These are phyloP conservation scores for Okamejei kenojei DNA, from an alignment of 2,797 vertebrate species.

Conservation along the genomic window DNA sequence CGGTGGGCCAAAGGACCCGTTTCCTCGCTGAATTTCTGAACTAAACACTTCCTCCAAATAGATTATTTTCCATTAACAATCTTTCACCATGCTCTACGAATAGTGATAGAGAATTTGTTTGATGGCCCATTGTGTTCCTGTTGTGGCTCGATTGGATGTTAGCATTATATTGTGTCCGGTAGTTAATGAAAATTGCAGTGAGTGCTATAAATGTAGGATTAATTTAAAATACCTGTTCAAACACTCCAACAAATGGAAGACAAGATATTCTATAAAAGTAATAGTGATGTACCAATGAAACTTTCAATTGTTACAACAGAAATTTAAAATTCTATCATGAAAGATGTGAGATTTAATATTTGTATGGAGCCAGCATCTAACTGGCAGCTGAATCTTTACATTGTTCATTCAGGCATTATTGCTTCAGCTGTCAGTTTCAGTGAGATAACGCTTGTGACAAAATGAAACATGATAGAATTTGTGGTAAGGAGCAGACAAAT, in stretches of 20 bases:
- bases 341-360: conserved; percentile 15
- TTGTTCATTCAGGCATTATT: conserved; percentile 16
- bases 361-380: not conserved
- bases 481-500: conserved; percentile 17
- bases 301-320: not conserved
- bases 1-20: too few relatives aligned
- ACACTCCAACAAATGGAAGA: not conserved
- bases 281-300: not conserved
- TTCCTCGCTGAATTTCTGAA: too few relatives aligned
- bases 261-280: not conserved
- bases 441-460: conserved; percentile 22
- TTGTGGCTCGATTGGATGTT: not conserved
- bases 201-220: not conserved
- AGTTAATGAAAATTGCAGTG: not conserved
- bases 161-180: too few relatives aligned
- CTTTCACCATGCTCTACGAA: too few relatives aligned
- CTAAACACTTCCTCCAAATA: too few relatives aligned
- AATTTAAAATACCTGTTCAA: not conserved
- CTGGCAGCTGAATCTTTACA: not conserved
- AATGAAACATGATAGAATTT: conserved; percentile 21
- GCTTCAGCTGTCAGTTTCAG: not conserved
- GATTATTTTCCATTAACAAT: too few relatives aligned
- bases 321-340: not conserved
- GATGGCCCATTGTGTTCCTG: not conserved
- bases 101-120: not conserved